A percentile compares a stretch with the other conserved stretches of the same genome.
Conservation (phyloP, 2,888 invertebrate species). For the Mantis religiosa region DNA sequence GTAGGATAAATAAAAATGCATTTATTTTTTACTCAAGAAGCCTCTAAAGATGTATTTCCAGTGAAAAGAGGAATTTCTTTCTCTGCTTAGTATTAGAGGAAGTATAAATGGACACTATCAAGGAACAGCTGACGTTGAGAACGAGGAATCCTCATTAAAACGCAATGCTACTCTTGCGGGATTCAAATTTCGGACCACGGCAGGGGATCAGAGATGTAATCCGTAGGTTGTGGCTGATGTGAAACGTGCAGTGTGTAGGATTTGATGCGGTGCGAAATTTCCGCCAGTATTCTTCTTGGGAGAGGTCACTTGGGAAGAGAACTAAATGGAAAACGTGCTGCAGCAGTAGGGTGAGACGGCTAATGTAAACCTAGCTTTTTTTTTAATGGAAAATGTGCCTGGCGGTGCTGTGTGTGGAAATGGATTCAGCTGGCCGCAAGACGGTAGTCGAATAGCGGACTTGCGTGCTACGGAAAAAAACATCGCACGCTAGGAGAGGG, state of each 20-base stretch:
- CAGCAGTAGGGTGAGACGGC: neutral
- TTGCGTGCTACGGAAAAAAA: neutral
- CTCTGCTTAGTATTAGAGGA: no score
- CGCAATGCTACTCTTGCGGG: neutral
- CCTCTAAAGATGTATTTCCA: no score
- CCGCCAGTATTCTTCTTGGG: neutral
- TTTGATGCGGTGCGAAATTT: neutral
- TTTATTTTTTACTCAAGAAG: no score
- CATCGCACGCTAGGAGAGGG: neutral
- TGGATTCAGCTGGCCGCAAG: neutral
- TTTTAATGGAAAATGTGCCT: neutral
- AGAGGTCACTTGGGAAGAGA: neutral
- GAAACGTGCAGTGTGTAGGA: neutral
- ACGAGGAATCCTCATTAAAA: neutral
- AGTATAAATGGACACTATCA: no score
- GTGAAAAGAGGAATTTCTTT: no score
- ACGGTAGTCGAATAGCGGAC: neutral
- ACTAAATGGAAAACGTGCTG: neutral
- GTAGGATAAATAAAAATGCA: no score
- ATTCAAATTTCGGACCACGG: neutral
- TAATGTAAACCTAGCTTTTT: no score
- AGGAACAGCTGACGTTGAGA: no score
- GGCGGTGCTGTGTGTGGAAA: neutral
- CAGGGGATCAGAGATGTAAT: neutral
- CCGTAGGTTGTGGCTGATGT: neutral